phyloP scores from a whole-genome alignment of 2,113 vertebrate genomes.

The Prochilodus magdalenae region DNA sequence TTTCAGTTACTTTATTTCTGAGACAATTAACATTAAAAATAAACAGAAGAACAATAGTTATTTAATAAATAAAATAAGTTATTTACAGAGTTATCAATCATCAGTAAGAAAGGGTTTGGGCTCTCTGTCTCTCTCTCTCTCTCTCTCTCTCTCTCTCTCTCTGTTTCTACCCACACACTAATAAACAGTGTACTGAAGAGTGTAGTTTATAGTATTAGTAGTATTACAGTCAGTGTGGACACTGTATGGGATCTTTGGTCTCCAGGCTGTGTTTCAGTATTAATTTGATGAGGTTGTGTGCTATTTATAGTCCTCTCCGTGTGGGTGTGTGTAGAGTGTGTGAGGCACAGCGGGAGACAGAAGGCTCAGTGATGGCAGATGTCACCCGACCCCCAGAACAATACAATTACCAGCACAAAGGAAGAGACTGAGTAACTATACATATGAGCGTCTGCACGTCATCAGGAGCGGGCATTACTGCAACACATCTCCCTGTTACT shows the following conservation, averaged over 20 bases:
- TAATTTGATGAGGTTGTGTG: slow-evolving; percentile 32
- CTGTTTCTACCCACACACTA: no score
- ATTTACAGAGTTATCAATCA: no score
- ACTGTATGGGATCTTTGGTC: not conserved
- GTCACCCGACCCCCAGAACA: slow-evolving; percentile 68
- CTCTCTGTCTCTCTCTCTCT: not conserved
- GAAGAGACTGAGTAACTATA: slow-evolving; percentile 34
- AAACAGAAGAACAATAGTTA: no score
- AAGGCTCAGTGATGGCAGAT: slow-evolving; percentile 70
- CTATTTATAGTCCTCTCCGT: slow-evolving; percentile 66
- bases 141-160: no score
- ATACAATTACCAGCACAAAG: slow-evolving; percentile 63
- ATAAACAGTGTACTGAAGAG: no score
- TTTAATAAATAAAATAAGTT: no score
- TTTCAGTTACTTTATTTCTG: no score
- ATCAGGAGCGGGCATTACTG: no score
- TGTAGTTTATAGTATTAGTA: no score
- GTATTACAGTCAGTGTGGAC: not conserved
- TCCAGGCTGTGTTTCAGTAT: slow-evolving; percentile 31
- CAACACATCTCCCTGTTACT: no score
- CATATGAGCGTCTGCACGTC: not conserved
- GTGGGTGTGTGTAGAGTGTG: slow-evolving; percentile 67
- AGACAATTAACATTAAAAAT: no score
- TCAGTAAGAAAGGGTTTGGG: no score
- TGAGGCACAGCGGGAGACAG: slow-evolving; percentile 68